Base-by-base conservation (phyloP, 2,113 vertebrate genomes). In the Carassius auratus region DNA sequence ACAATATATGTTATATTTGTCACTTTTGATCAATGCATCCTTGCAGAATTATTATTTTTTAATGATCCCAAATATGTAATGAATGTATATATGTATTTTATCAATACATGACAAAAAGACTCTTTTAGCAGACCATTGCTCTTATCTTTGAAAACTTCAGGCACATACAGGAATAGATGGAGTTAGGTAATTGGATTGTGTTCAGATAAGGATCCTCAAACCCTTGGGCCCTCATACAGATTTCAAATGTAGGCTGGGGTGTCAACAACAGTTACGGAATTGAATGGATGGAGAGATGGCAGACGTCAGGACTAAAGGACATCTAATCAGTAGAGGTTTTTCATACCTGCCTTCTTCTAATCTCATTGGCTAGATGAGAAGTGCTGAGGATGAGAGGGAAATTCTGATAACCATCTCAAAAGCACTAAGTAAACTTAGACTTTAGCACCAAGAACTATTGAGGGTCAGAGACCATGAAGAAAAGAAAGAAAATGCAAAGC, bases 281-380 rank as follows among this genome's bases (percentile, higher is more conserved):
- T 45, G 81, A 83, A 75, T 83, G 21, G 80, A 85, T 8, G 9
- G 42, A 86, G 21, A 68, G 55, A 48, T 4, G 38, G 85, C 84
- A 83, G 88, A 85, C 84, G 83, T 87, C 73, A 86, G 78, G 88
- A 86, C 75, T 81, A 86, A 92, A 91, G 91, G 90, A 88, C 91
- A 93, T 93, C 90, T 92, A 89, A 92, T 93, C 90, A 88, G 85
- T 33, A 73, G 66, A 91, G 85, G 88, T 66, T 93, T 93, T 93
- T 89, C 87, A 92, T 92, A 90, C 89, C 89, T 88, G 88, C 86
- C 88, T 23, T 79, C 91, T 57, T 33, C 86, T 91, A 92, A 94
- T 93, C 90, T 92, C 23, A 30, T 17, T 52, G 23, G 36, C 4
- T 38, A 38, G 36, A 76, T 76, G 23, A 26, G 23, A 76, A 52